Evolutionary conservation across 2,888 invertebrate species (phyloP), one percentile per base, ranked within the genome.

Genomic region (Cotesia congregata): DNA sequence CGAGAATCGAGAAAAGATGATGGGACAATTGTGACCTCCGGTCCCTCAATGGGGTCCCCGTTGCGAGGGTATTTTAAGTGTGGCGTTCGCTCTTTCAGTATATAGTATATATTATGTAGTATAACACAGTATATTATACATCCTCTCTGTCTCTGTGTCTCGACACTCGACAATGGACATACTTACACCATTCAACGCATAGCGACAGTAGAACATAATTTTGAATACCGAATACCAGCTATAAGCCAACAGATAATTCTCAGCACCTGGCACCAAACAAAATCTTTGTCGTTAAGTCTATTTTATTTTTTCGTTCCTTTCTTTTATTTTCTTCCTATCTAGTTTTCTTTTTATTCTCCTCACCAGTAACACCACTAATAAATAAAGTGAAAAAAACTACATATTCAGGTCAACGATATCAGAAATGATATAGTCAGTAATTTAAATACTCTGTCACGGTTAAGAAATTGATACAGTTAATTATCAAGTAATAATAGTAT

Each of bases 51-150:
- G 74, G 62, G 39, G 70, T 74, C 78, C 81, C 80, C 20, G 75
- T 68, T 65, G 81, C 17, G 80, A 81, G 78, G 78, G 77, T 81
- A 75, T 67, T 30, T 38, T 77, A 74, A 76, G 75, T 78, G 80
- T 77, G 74, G 78, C 72, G 76, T 74, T n/a, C 30, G 17, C 7
- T 17, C n/a, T 62, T 62, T 20, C 50, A 60, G 39, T 62, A 71
- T 71, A 61, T 62, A 17, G 9, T 17, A 17, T 17, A 17, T 17
- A 17, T 17, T 62, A 71, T 71, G 39, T 62, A 17, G 9, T 61
- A 61, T 40, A 71, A 59, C 15, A 71, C 59, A n/a, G 9, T 59
- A 61, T 20, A 39, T 12, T 30, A 30, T 30, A 30, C 3, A 30
- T 30, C 30, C 30, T 30, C 30, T 30, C 30, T 30, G 30, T 30